These are phyloP conservation scores for Geophilus truncorum DNA, from an alignment of 2,888 invertebrate species.

Conservation along the genomic window DNA sequence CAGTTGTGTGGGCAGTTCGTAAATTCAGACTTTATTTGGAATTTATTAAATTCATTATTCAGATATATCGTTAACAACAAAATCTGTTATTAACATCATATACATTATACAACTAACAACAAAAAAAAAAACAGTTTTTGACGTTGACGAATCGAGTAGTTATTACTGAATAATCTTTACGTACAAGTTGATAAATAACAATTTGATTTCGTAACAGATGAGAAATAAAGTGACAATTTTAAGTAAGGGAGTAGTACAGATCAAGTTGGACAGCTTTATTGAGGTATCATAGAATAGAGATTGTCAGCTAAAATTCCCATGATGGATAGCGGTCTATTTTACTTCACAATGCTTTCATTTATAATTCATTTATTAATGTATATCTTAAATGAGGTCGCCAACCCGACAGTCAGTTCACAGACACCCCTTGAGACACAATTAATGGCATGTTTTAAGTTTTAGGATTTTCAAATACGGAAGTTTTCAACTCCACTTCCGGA, in stretches of 20 bases:
- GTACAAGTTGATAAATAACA: background rate
- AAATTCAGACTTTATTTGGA: too few relatives aligned
- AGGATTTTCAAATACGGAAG: background rate
- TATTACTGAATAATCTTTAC: too few relatives aligned
- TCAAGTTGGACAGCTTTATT: background rate
- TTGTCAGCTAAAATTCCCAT: background rate
- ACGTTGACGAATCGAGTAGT: too few relatives aligned
- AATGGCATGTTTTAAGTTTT: background rate
- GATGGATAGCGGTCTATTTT: background rate
- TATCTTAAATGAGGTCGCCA: background rate
- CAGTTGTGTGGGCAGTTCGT: too few relatives aligned
- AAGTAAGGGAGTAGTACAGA: background rate
- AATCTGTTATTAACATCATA: too few relatives aligned
- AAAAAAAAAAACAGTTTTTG: too few relatives aligned
- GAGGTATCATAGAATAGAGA: background rate
- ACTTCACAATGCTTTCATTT: background rate
- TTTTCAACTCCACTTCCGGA: background rate
- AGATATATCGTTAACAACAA: too few relatives aligned
- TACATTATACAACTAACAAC: too few relatives aligned
- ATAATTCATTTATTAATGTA: constrained; percentile 4
- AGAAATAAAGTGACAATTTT: background rate
- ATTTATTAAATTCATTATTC: too few relatives aligned
- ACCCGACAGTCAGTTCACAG: background rate
- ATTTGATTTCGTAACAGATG: background rate
- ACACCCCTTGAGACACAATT: background rate